These are phyloP conservation scores for Schlechtendalia chinensis DNA, from an alignment of 1,140 invertebrate genomes.

Conservation along the genomic window DNA sequence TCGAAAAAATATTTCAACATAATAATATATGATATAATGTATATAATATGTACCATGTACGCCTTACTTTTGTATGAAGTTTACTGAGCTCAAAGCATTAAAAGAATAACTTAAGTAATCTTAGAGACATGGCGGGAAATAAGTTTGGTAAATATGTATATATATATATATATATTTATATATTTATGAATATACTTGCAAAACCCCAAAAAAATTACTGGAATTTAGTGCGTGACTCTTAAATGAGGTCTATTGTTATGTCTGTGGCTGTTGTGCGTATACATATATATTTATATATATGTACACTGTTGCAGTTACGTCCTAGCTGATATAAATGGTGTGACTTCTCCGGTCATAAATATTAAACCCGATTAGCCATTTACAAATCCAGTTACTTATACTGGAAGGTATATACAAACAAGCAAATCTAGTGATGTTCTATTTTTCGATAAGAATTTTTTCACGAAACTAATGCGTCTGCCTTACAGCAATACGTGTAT, in stretches of 20 bases:
- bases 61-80: too few relatives aligned
- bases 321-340: conserved; percentile 4
- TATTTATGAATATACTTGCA: too few relatives aligned
- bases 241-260: conserved; percentile 1
- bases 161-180: too few relatives aligned
- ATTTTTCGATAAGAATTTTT: neutral
- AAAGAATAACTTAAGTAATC: too few relatives aligned
- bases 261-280: neutral
- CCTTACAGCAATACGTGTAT: too few relatives aligned
- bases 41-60: too few relatives aligned
- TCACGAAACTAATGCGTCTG: too few relatives aligned
- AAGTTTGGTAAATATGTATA: too few relatives aligned
- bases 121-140: too few relatives aligned
- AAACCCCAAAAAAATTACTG: neutral
- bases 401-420: neutral
- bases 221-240: neutral
- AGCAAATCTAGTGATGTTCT: neutral
- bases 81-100: too few relatives aligned
- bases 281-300: neutral
- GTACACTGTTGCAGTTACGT: neutral
- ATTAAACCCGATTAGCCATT: neutral
- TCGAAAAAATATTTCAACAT: too few relatives aligned
- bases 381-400: neutral
- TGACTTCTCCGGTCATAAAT: conserved; percentile 4
- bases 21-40: too few relatives aligned